Evolutionary conservation across 2,113 vertebrate genomes (phyloP), one percentile per base, ranked within the genome.

Genomic region (Charina bottae): DNA sequence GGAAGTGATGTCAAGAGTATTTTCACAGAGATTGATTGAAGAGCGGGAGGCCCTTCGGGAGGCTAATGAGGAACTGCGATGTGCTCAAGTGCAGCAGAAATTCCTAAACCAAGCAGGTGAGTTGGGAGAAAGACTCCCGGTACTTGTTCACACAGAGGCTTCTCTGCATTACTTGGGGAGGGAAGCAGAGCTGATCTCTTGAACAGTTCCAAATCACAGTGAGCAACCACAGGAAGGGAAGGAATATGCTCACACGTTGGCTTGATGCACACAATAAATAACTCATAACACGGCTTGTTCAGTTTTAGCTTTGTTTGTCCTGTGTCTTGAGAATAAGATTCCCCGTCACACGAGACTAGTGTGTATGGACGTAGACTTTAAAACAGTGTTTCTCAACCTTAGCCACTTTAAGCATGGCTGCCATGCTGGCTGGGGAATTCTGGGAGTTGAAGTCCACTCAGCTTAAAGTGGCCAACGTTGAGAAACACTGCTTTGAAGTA

Each of bases 21-120:
- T 90, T 91, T 83, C 3, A 4, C 93, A 99, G 98, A 97, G 98
- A 84, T 97, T 99, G 90, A 97, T 99, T 91, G 96, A 97, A 0
- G 98, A 99, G 83, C 97, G 98, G 28, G 98, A 99, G 94, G 97
- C 98, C 0, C 97, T 99, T 0, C 95, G 98, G 56, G 98, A 99
- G 94, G 98, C 98, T 13, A 98, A 98, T 0, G 98, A 99, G 4
- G 98, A 99, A 68, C 97, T 99, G 56, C 95, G 98, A 60, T 99
- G 98, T 33, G 97, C 97, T 6, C 98, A 99, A 92, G 97, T 98
- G 86, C 98, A 99, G 89, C 98, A 98, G 60, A 97, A 96, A 53
- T 97, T 96, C 72, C 97, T 98, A 89, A 97, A 93, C 83, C 97
- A 97, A 95, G 93, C 98, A 62, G 98, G 98, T 99, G 93, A 97